Base-by-base conservation (phyloP, 2,113 vertebrate species). In the Callipepla squamata region DNA sequence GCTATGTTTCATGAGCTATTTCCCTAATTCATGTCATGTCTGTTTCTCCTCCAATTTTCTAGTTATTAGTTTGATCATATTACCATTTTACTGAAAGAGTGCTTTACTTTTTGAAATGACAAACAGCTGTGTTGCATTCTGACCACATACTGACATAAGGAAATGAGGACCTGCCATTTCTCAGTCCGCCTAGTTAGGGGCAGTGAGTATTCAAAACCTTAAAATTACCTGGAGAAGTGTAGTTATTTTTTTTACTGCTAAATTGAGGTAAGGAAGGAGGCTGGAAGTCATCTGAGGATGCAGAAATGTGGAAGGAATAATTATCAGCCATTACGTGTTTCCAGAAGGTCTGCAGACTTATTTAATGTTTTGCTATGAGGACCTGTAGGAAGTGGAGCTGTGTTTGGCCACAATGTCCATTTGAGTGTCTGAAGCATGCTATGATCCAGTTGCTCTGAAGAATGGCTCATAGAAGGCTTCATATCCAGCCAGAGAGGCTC, bases 401-500 rank as follows among this genome's bases (percentile, higher is more conserved):
- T 10, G 0, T 28, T 79, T 65, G 84, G 7, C n/a, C 58, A 9
- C 18, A 3, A 40, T 45, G 3, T 53, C 69, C 80, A 34, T 42
- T 4, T 44, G 62, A 12, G 0, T 13, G 38, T 23, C 76, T 80
- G 77, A 21, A 67, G 4, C 7, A 21, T 78, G 59, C 26, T 59
- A 4, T 30, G 57, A 10, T 57, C 68, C 2, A 0, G 5, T 36
- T 0, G 0, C 42, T 76, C 53, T 26, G 61, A 50, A 55, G 36
- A 53, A 11, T 26, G 55, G 28, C 75, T 93, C n/a, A 13, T 16
- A 1, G 12, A 55, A 55, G 47, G 7, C 30, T 73, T n/a, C 66
- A 61, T 30, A 66, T 78, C 73, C 92, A 90, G 88, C 88, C 94
- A 78, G 58, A 36, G 30, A 17, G 86, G 88, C 94, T 94, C 69